A percentile compares a stretch with the other conserved stretches of the same genome.
Evolutionary conservation across 2,888 invertebrate species (phyloP).

Genomic region (Drosophila paramelanica): DNA sequence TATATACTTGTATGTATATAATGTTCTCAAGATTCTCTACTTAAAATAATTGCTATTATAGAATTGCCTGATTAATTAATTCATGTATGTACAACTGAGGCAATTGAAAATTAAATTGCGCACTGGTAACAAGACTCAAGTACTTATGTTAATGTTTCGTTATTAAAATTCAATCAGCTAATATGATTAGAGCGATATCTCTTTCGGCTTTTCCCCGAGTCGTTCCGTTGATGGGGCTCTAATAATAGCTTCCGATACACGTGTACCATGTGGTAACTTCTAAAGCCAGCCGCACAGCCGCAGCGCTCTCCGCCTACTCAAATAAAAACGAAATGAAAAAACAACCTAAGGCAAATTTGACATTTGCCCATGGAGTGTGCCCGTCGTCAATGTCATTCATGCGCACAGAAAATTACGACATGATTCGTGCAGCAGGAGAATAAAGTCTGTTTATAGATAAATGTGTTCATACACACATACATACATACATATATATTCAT

Average conservation of each 20-base stretch:
- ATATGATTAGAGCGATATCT: conserved; percentile 43
- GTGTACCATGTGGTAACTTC: conserved; percentile 53
- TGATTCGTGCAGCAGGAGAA: conserved; percentile 39
- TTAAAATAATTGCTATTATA: background rate
- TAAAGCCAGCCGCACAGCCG: conserved; percentile 31
- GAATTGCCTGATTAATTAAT: background rate
- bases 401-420: conserved; percentile 56
- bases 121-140: conserved; percentile 12
- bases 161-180: conserved; percentile 36
- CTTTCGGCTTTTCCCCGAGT: conserved; percentile 3
- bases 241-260: conserved; percentile 44
- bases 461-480: conserved; percentile 2
- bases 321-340: background rate
- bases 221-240: conserved; percentile 22
- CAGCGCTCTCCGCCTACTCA: background rate
- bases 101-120: conserved; percentile 12
- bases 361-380: conserved; percentile 67
- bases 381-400: conserved; percentile 57
- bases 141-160: conserved; percentile 21
- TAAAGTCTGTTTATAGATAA: conserved; percentile 43
- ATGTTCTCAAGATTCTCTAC: background rate
- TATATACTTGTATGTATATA: background rate
- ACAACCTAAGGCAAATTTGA: conserved; percentile 50
- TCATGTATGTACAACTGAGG: background rate
- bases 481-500: background rate